These are phyloP conservation scores for Kryptolebias ocellatus DNA, from an alignment of 2,797 vertebrate genomes.

Conservation along the genomic window DNA sequence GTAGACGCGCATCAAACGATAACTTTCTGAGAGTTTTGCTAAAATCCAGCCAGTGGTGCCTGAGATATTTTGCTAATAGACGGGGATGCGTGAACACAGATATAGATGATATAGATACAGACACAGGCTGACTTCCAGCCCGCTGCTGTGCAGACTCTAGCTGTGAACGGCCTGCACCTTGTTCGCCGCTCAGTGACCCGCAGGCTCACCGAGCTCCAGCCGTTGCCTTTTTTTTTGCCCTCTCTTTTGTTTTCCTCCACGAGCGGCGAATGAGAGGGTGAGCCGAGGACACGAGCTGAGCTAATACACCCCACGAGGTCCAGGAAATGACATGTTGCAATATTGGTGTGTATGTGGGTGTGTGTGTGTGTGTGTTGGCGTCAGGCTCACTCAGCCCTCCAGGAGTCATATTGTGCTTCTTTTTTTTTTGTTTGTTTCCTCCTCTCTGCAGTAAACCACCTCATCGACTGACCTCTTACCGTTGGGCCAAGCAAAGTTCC, in stretches of 20 bases:
- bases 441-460: constrained; percentile 23
- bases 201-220: constrained; percentile 14
- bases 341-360: constrained; percentile 6
- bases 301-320: constrained; percentile 41
- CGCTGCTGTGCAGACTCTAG: background rate
- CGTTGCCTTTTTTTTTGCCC: background rate
- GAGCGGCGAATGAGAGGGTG: constrained; percentile 26
- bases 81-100: no score
- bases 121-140: no score
- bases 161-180: constrained; percentile 30
- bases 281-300: constrained; percentile 54
- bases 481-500: constrained; percentile 2
- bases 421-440: constrained; percentile 24
- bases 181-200: constrained; percentile 26
- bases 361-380: constrained; percentile 16
- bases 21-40: no score
- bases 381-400: constrained; percentile 31
- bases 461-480: constrained; percentile 48
- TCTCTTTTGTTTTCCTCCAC: background rate
- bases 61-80: no score
- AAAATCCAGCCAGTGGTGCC: no score
- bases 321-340: constrained; percentile 37
- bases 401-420: constrained; percentile 42
- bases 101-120: no score
- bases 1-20: no score